Evolutionary conservation across 2,888 invertebrate genomes (phyloP), one percentile per base, ranked within the genome.

Genomic region (Chrysolina haemoptera): DNA sequence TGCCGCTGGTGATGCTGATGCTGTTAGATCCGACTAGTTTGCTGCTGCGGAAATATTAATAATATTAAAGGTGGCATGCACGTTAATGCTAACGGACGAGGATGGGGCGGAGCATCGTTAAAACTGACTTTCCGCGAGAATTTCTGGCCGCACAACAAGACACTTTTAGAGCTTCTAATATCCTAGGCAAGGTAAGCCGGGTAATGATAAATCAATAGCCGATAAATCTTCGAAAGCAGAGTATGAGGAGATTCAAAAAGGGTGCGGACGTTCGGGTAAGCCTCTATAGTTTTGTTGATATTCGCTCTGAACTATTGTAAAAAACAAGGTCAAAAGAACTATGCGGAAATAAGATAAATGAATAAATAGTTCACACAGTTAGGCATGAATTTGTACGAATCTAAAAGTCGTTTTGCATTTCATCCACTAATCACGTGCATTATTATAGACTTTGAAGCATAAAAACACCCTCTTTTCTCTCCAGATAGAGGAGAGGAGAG

Each of bases 11-110:
- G 68, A 53, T 67, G 55, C 59, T 43, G 75, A 59, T 50, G 68
- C 62, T 68, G 55, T 70, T 76, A 73, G 63, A 70, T 71, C 76
- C 73, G 67, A 67, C 43, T 73, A 76, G 73, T 67, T 48, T 43
- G 70, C 76, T 73, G 73, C 76, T 76, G 73, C 64, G 76, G 70
- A 76, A 73, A 76, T 70, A 76, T 73, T 70, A 73, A 73, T 71
- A 76, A 27, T 73, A 68, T 73, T 73, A 73, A 62, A 75, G 53
- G 67, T 59, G 46, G 12, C 73, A 72, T 70, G 73, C 73, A 70
- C 63, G 35, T 53, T n/a, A 5, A n/a, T 22, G n/a, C n/a, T 3
- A 18, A 9, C 16, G 8, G 35, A 35, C 8, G 22, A 27, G 9
- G 50, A 12, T 6, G 5, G 46, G 48, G 66, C 16, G 50, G 8